A percentile compares a stretch with the other conserved stretches of the same genome.
Conservation (phyloP, 2,797 vertebrate genomes). For the Sibirionetta formosa region DNA sequence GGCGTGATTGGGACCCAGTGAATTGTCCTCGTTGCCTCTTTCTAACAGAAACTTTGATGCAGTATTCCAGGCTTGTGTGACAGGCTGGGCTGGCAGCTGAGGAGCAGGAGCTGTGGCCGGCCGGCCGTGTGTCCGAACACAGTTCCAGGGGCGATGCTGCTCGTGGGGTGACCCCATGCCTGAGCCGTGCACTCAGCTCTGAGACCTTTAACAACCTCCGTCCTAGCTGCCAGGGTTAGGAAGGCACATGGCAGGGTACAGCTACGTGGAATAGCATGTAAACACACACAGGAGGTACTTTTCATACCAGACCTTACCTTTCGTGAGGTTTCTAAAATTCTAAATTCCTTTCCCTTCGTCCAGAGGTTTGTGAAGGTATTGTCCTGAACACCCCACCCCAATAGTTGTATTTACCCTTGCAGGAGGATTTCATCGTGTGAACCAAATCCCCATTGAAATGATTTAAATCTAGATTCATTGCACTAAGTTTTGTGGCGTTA, state of each 20-base stretch:
- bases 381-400: neutral
- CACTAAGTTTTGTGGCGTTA: neutral
- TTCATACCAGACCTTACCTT: fast-evolving
- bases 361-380: neutral
- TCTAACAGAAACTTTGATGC: neutral
- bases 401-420: fast-evolving
- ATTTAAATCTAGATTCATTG: neutral
- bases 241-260: fast-evolving
- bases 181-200: neutral
- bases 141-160: neutral
- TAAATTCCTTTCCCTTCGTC: neutral
- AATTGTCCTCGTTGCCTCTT: slow-evolving; percentile 10
- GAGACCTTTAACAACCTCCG: neutral
- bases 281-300: neutral
- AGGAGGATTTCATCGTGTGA: neutral
- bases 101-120: neutral
- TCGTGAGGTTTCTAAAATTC: neutral
- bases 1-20: neutral
- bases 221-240: fast-evolving
- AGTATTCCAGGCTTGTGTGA: neutral
- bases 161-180: neutral
- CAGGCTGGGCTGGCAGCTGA: neutral
- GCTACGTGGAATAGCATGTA: fast-evolving
- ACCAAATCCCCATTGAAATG: neutral
- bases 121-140: neutral